These are phyloP conservation scores for Dallia pectoralis DNA, from an alignment of 2,797 vertebrate species.

Conservation along the genomic window DNA sequence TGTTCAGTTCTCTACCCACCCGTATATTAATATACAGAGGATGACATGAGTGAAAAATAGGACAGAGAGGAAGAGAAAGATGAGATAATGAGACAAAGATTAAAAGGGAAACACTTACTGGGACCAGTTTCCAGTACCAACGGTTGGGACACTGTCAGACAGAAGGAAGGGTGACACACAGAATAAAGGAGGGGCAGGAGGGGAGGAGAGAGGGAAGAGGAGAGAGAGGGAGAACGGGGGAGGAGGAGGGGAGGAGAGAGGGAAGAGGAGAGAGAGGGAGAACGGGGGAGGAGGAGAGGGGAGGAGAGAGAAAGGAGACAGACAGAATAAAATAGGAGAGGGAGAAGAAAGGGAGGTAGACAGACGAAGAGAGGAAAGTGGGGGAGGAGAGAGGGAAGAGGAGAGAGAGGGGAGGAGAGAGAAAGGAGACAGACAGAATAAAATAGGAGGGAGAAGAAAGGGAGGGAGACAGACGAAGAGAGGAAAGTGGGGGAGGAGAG, in stretches of 20 bases:
- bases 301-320: constrained; percentile 43
- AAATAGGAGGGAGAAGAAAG: constrained; percentile 70
- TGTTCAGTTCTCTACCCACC: no score
- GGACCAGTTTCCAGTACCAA: constrained; percentile 96
- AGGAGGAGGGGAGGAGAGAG: constrained; percentile 15
- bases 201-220: constrained; percentile 68
- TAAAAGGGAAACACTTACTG: constrained; percentile 78
- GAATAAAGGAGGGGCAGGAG: constrained; percentile 66
- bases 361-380: no score
- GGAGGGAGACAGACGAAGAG: constrained; percentile 20
- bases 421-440: no score
- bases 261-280: constrained; percentile 48
- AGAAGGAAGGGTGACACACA: constrained; percentile 48
- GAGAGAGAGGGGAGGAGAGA: constrained; percentile 39
- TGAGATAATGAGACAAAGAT: constrained; percentile 22
- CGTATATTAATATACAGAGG: constrained; percentile 15
- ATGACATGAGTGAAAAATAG: constrained; percentile 22
- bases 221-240: no score
- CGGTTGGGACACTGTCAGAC: constrained; percentile 83
- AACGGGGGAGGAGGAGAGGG: constrained; percentile 44
- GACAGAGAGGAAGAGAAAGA: constrained; percentile 6
- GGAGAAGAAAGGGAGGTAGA: constrained; percentile 69
- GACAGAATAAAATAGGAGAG: constrained; percentile 67
- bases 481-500: no score
- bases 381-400: constrained; percentile 46